A percentile compares a stretch with the other conserved stretches of the same genome.
Conservation (phyloP, 2,113 vertebrate genomes). For the Melozone crissalis region DNA sequence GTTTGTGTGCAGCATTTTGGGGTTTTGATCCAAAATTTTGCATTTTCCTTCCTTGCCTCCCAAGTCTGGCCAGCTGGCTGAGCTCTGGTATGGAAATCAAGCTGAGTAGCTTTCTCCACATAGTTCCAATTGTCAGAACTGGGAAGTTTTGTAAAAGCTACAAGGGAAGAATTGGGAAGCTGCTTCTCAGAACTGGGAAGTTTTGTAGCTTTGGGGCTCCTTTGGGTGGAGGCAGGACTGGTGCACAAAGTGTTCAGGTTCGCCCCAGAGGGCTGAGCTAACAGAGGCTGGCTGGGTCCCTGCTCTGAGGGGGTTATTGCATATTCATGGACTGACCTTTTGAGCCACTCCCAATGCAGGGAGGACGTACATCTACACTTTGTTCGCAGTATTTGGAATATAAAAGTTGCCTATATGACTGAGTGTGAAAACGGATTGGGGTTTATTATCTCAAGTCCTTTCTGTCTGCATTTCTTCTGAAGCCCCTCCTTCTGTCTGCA, state of each 20-base stretch:
- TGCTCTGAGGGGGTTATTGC: not conserved
- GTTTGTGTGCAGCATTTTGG: not conserved
- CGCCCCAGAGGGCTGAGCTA: not conserved
- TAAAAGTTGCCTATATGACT: not conserved
- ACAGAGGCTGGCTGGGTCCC: slow-evolving; percentile 14
- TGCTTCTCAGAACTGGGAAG: not conserved
- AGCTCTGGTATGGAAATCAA: not conserved
- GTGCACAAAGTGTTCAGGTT: not conserved
- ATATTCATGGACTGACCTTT: slow-evolving; percentile 61
- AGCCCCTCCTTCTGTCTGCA: slow-evolving; percentile 13
- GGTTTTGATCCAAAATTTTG: not conserved
- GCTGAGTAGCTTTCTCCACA: not conserved
- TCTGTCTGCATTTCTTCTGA: slow-evolving; percentile 9
- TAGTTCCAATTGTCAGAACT: not conserved
- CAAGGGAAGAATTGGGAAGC: not conserved
- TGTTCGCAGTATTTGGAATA: not conserved
- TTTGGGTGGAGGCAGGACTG: not conserved
- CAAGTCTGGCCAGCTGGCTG: not conserved
- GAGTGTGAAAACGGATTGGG: not conserved
- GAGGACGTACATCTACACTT: not conserved
- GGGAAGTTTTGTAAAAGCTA: not conserved
- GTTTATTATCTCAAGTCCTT: not conserved
- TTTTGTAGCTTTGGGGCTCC: not conserved
- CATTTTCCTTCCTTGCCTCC: not conserved
- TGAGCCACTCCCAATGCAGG: not conserved